A percentile compares a stretch with the other conserved stretches of the same genome.
Evolutionary conservation across 2,113 vertebrate genomes (phyloP).

Genomic region (Alexandromys fortis): DNA sequence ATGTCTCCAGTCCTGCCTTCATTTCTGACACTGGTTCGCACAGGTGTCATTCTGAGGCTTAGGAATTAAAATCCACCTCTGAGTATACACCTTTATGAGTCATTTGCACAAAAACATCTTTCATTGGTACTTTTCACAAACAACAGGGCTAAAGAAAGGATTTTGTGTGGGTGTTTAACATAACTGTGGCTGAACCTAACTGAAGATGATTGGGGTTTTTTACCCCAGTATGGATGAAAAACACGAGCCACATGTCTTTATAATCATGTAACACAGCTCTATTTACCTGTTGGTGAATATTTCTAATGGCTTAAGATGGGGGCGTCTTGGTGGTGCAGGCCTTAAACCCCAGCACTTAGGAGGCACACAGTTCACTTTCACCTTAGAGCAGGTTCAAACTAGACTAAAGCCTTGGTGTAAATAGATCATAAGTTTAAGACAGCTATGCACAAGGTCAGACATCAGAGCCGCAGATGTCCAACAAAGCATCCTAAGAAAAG

Average conservation of each 20-base stretch:
- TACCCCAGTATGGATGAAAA: conserved; percentile 56
- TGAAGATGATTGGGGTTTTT: background rate
- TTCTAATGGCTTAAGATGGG: conserved; percentile 50
- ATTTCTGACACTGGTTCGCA: background rate
- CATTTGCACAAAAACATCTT: conserved; percentile 36
- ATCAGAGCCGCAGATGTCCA: too few relatives aligned
- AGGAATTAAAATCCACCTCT: conserved; percentile 51
- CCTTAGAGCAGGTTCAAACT: too few relatives aligned
- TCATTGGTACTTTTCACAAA: conserved; percentile 62
- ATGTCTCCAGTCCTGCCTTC: background rate
- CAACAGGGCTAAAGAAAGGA: conserved; percentile 50
- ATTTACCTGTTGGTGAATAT: conserved; percentile 32
- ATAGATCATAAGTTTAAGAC: too few relatives aligned
- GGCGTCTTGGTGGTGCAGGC: background rate
- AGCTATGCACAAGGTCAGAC: too few relatives aligned
- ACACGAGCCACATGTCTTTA: conserved; percentile 42
- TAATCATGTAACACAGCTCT: conserved; percentile 43
- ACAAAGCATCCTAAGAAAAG: too few relatives aligned
- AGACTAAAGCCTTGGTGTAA: too few relatives aligned
- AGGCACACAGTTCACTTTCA: background rate
- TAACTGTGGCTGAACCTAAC: conserved; percentile 29
- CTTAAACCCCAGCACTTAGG: background rate
- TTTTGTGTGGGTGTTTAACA: conserved; percentile 44
- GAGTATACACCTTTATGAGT: background rate
- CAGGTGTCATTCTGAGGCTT: conserved; percentile 14